Base-by-base conservation (phyloP, 2,888 invertebrate genomes). In the Brachycybe producta region DNA sequence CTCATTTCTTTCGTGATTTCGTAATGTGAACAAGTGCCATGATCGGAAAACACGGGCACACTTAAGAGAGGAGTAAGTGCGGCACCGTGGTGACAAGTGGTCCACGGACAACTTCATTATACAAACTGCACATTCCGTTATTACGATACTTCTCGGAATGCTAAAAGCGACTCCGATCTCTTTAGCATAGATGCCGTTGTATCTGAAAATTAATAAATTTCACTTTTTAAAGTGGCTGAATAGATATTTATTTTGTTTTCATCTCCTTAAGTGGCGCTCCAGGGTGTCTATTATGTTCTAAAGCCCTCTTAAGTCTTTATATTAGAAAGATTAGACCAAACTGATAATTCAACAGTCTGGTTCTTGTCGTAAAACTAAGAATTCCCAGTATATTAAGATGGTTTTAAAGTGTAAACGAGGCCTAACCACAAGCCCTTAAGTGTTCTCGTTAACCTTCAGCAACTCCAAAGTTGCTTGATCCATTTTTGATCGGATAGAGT, bases 341-440 rank as follows among this genome's bases (percentile, higher is more conserved):
- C 19, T 36, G 36, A n/a, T 5, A 36, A 15, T 11, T 17, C 36
- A 11, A 15, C 15, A 8, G 7, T 36, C 15, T 36, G 15, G 36
- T 36, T 36, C 19, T n/a, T 5, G 19, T 17, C 5, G 7, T 8
- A 7, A 19, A n/a, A 36, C n/a, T 17, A 36, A 8, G 36, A 36
- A 36, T 36, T 36, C 19, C 36, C 36, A 11, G 36, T 36, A n/a
- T 36, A n/a, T n/a, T n/a, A n/a, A n/a, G n/a, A n/a, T n/a, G n/a
- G n/a, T n/a, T n/a, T n/a, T n/a, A n/a, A n/a, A n/a, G n/a, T n/a
- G n/a, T n/a, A n/a, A n/a, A n/a, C n/a, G n/a, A n/a, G n/a, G n/a
- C n/a, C n/a, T n/a, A n/a, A n/a, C n/a, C n/a, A n/a, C n/a, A n/a
- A n/a, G n/a, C n/a, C n/a, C n/a, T n/a, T n/a, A n/a, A n/a, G n/a